Conservation (phyloP, 2,888 invertebrate genomes). For the Rhodophaea formosa region DNA sequence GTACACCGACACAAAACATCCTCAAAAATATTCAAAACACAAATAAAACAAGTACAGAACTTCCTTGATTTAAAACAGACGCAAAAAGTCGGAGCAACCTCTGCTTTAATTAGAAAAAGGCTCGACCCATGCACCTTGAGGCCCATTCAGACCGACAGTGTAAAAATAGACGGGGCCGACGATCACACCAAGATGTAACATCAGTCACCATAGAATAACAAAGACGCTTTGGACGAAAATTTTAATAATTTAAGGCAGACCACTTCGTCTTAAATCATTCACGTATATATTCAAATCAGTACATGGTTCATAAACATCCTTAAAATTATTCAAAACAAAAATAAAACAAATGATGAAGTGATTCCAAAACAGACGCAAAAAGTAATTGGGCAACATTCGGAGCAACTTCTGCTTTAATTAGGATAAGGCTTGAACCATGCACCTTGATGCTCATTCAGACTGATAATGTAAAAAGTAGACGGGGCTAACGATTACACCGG, state of each 20-base stretch:
- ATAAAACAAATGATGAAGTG: neutral
- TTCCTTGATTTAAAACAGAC: constrained; percentile 19
- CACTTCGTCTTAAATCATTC: too few relatives aligned
- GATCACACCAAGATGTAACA: constrained; percentile 44
- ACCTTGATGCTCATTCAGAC: constrained; percentile 58
- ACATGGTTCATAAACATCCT: too few relatives aligned
- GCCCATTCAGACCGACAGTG: constrained; percentile 57
- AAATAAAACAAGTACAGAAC: neutral
- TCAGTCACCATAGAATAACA: too few relatives aligned
- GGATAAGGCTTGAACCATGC: constrained; percentile 57
- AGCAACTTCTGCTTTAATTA: constrained; percentile 50
- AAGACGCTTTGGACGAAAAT: too few relatives aligned
- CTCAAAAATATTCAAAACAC: neutral
- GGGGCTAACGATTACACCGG: constrained; percentile 37
- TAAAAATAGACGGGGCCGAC: constrained; percentile 59
- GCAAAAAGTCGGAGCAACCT: constrained; percentile 32
- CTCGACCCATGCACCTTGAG: constrained; percentile 59
- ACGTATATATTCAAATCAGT: too few relatives aligned
- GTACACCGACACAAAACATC: neutral
- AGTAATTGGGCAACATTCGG: too few relatives aligned
- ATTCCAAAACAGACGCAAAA: constrained; percentile 23
- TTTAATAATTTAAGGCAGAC: too few relatives aligned
- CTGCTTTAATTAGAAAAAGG: constrained; percentile 57
- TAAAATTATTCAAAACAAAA: neutral
- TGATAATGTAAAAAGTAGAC: constrained; percentile 68